Percentiles rank a stretch among this genome's conserved stretches.
Evolutionary conservation across 2,113 vertebrate species (phyloP).

Genomic region (Antechinus stuartii): DNA sequence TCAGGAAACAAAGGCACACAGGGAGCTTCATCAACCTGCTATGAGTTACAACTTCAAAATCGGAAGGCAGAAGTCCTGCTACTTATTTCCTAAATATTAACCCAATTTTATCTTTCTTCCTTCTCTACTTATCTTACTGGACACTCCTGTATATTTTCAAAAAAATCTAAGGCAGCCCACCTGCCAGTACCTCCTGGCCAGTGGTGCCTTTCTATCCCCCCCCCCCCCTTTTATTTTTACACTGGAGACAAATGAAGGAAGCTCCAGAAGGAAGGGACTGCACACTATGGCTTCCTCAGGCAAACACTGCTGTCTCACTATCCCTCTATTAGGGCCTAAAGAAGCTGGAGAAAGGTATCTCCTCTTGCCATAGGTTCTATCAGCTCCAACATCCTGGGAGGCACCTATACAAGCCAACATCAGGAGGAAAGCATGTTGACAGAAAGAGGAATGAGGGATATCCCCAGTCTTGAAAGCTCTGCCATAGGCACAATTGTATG

Average conservation of each 20-base stretch:
- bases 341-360: background rate
- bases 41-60: background rate
- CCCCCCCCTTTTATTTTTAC: background rate
- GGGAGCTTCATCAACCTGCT: background rate
- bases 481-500: too few species aligned
- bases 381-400: background rate
- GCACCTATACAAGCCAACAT: background rate
- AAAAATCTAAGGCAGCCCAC: background rate
- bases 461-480: background rate
- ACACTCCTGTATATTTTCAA: accelerated
- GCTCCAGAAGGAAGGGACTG: background rate
- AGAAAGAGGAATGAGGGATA: background rate
- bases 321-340: background rate
- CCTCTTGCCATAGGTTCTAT: background rate
- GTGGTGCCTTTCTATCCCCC: background rate
- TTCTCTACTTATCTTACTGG: background rate
- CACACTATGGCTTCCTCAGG: background rate
- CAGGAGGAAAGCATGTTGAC: background rate
- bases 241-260: background rate
- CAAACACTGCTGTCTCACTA: background rate
- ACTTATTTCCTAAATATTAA: background rate
- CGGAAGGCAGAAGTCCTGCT: background rate
- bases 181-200: background rate
- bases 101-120: background rate
- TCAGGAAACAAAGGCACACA: background rate